Evolutionary conservation across 2,797 vertebrate species (phyloP), one percentile per base, ranked within the genome.

Genomic region (Cyprinella venusta): DNA sequence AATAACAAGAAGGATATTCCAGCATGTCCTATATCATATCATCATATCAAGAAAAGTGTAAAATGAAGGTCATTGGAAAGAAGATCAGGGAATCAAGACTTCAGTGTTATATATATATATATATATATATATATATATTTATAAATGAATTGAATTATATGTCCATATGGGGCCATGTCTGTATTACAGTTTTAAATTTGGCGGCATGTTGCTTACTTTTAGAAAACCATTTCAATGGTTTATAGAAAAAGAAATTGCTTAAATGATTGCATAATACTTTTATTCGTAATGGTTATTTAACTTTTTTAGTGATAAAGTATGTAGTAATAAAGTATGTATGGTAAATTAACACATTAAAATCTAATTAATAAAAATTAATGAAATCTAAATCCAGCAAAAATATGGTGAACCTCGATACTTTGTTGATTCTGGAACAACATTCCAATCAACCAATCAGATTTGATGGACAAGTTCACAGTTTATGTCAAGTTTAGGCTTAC

Each of bases 1-100:
- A 86, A 88, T 84, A 67, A 74, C 68, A 30, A 50, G 16, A 52
- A 61, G n/a, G 56, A 78, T 52, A 82, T 77, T 8, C 48, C 56
- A 15, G 24, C 56, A 36, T 67, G 8, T 36, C 21, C 84, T 74
- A 38, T 56, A 30, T 26, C 38, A 59, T 67, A 59, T 45, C 42
- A 81, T 33, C 77, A 33, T 76, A 33, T 69, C 30, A 67, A 78
- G 79, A 76, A 13, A 15, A 63, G 61, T 38, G 18, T 6, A 71
- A 80, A 70, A 68, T 59, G 40, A 88, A 88, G 85, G 85, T 88
- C 80, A 42, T 10, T 48, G 24, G 68, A 85, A 75, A 70, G n/a
- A 26, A 15, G 54, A 65, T n/a, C 61, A 78, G 26, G 24, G 24
- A 26, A 48, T 48, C 76, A 48, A 74, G 24, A 33, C 9, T 71